phyloP scores from a whole-genome alignment of 2,797 vertebrate species.

The Bovichtus diacanthus region DNA sequence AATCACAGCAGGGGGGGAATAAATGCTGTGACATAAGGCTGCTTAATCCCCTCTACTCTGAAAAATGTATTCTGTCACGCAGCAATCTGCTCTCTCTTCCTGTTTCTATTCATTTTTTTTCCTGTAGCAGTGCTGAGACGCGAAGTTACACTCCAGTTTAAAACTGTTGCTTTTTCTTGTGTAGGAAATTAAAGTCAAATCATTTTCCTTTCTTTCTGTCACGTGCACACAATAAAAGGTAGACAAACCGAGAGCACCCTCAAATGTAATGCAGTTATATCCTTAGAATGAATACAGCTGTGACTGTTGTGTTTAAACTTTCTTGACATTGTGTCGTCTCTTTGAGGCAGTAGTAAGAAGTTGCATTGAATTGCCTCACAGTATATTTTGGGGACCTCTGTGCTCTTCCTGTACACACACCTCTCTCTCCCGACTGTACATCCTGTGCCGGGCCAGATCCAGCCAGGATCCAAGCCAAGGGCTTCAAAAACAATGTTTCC shows the following conservation, averaged over 20 bases:
- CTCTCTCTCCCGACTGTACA: neutral
- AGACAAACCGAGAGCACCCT: neutral
- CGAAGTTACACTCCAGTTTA: conserved; percentile 17
- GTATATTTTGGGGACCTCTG: neutral
- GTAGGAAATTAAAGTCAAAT: neutral
- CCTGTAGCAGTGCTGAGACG: conserved; percentile 9
- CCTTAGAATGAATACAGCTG: neutral
- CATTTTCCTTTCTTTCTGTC: neutral
- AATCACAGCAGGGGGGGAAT: conserved; percentile 70
- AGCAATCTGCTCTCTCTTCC: conserved; percentile 74
- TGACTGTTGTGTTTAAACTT: neutral
- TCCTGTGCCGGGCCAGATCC: conserved; percentile 27
- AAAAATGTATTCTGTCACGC: conserved; percentile 82
- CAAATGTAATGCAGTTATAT: neutral
- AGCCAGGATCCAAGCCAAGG: too few relatives aligned
- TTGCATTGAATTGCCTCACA: neutral
- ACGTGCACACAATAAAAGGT: neutral
- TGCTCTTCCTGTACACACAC: neutral
- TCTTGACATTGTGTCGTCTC: neutral
- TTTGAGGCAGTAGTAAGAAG: neutral
- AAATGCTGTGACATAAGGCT: conserved; percentile 81
- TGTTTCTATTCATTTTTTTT: conserved; percentile 31
- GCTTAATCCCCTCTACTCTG: conserved; percentile 77
- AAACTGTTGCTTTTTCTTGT: neutral
- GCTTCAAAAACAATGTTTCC: neutral